Evolutionary conservation across 2,888 invertebrate species (phyloP), one percentile per base, ranked within the genome.

Genomic region (Coelinius sp.): DNA sequence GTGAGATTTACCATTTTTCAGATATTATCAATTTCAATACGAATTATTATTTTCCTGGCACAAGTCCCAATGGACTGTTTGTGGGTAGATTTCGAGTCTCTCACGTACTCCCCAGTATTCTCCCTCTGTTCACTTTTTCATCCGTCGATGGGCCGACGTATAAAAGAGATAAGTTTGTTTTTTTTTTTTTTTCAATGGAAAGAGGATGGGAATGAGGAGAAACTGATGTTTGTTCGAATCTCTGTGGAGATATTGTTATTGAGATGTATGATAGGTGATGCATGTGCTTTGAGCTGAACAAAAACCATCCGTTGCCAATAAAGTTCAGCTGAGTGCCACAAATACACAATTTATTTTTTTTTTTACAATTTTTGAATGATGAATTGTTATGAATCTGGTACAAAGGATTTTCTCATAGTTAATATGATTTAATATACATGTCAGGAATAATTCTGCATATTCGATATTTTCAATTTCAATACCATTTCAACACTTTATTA

Each of bases 21-120:
- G 41, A 20, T 20, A 20, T 24, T 59, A 52, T 69, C 62, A 69
- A 69, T 69, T 62, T 69, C 62, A 63, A 69, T 67, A 53, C 52
- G 46, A 24, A 12, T 69, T 69, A 63, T 62, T 31, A 63, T 59
- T 63, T 62, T 27, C 31, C 52, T 63, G 63, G 62, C 35, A 27
- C 46, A 7, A 22, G 63, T 53, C 53, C 68, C 56, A 59, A 25
- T 44, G 31, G 41, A 68, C 44, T 25, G 62, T 68, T 64, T 62
- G 20, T 53, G n/a, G 20, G 35, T 67, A 17, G 52, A 27, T 63
- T 24, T 25, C 8, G 17, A 31, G 66, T 46, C 22, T 24, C 49
- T 49, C 49, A 12, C 27, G 31, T 65, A 6, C 49, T 35, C n/a
- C 44, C 31, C n/a, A n/a, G 52, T 53, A 35, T 53, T 17, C 17